Conservation (phyloP, 2,888 invertebrate species). For the Oligia strigilis region DNA sequence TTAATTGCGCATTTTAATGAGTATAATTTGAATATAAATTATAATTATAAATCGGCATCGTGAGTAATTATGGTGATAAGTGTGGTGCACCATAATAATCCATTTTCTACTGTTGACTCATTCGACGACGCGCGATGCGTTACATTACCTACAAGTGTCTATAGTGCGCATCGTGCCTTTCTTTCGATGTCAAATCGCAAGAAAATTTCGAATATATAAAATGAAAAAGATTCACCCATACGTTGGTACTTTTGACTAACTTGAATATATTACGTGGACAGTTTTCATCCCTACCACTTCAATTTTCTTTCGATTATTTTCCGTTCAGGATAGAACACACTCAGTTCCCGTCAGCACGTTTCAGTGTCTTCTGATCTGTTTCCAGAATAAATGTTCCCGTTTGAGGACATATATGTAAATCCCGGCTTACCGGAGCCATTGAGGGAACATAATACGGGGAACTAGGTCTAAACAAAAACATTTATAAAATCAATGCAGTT, state of each 20-base stretch:
- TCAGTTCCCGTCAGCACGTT: slow-evolving; percentile 10
- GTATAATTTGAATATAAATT: slow-evolving; percentile 36
- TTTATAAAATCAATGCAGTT: background rate
- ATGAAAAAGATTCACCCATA: background rate
- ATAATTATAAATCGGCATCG: slow-evolving; percentile 27
- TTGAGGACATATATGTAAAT: slow-evolving; percentile 9
- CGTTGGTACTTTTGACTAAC: background rate
- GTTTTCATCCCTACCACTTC: background rate
- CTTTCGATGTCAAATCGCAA: slow-evolving; percentile 7
- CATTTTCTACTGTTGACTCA: slow-evolving; percentile 56
- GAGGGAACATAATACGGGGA: background rate
- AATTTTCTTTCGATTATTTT: slow-evolving; percentile 11
- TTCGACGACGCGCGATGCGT: slow-evolving; percentile 22
- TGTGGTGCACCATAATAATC: slow-evolving; percentile 38
- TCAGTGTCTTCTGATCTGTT: slow-evolving; percentile 11
- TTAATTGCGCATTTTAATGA: slow-evolving; percentile 19
- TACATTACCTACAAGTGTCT: slow-evolving; percentile 21
- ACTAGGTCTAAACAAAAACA: background rate
- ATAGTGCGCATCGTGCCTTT: slow-evolving; percentile 21
- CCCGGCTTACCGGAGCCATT: background rate
- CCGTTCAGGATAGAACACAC: background rate
- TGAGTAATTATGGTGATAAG: slow-evolving; percentile 22
- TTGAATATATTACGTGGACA: background rate
- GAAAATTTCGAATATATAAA: background rate
- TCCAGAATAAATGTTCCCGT: background rate